These are phyloP conservation scores for Loxodonta africana DNA, from an alignment of 2,113 vertebrate species.

Conservation along the genomic window DNA sequence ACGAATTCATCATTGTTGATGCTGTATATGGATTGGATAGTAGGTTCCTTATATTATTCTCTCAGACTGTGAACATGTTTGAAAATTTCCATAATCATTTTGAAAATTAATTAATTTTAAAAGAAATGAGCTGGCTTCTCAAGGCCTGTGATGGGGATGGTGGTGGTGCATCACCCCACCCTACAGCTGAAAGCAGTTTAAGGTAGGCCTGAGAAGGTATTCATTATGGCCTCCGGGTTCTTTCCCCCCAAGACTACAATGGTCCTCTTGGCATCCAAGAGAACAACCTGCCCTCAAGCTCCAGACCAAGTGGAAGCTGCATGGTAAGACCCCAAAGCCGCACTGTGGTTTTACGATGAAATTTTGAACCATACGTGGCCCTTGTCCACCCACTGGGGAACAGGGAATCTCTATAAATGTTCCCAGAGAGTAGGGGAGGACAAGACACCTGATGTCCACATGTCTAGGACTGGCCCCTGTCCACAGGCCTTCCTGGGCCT, in stretches of 20 bases:
- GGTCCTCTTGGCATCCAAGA: background rate
- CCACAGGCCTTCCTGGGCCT: fast-evolving
- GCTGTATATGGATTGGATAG: background rate
- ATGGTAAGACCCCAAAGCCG: background rate
- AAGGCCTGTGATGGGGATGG: background rate
- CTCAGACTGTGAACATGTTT: background rate
- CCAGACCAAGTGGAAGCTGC: background rate
- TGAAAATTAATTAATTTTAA: background rate
- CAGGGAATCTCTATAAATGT: background rate
- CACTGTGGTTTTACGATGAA: background rate
- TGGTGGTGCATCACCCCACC: fast-evolving
- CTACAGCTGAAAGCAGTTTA: background rate
- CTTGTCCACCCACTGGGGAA: background rate
- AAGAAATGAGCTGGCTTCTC: background rate
- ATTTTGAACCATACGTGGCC: background rate
- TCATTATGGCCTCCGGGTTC: background rate
- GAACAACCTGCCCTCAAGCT: background rate
- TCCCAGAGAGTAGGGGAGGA: background rate
- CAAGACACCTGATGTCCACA: background rate
- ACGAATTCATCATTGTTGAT: background rate
- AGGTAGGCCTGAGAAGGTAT: background rate
- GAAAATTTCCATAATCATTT: background rate
- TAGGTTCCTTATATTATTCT: background rate
- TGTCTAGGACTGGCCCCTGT: background rate
- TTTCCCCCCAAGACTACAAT: background rate